phyloP scores from a whole-genome alignment of 2,113 vertebrate genomes.

The Neolamprologus sp. region DNA sequence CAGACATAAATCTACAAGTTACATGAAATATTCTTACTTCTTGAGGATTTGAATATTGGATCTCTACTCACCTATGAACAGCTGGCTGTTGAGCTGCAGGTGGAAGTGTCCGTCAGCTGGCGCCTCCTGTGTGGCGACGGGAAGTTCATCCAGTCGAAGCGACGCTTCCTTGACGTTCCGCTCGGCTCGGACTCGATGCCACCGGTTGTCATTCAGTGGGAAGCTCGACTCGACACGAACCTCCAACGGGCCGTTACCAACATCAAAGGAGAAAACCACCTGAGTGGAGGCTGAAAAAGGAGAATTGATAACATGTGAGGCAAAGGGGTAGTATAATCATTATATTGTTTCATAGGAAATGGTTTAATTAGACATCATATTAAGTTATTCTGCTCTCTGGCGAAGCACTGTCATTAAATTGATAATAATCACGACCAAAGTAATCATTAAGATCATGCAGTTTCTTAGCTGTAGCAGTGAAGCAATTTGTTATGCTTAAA shows the following conservation, averaged over 20 bases:
- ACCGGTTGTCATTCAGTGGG: slow-evolving; percentile 83
- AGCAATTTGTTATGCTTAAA: rapidly evolving
- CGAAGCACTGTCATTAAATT: neutral
- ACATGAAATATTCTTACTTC: neutral
- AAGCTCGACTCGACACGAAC: slow-evolving; percentile 70
- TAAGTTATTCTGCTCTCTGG: neutral
- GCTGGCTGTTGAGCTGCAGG: slow-evolving; percentile 92
- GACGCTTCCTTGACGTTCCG: slow-evolving; percentile 88
- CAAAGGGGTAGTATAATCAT: rapidly evolving
- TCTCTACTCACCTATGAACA: slow-evolving; percentile 80
- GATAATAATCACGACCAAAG: neutral
- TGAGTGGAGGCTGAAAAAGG: slow-evolving; percentile 72
- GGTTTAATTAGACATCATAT: neutral
- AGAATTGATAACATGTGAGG: neutral
- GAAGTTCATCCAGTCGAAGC: slow-evolving; percentile 79
- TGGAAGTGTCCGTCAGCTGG: slow-evolving; percentile 84
- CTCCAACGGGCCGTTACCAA: slow-evolving; percentile 88
- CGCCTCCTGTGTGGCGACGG: slow-evolving; percentile 66
- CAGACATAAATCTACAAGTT: neutral
- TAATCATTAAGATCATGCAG: neutral
- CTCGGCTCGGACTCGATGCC: slow-evolving; percentile 87
- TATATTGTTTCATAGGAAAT: neutral
- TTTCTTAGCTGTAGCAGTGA: neutral
- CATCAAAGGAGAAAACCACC: slow-evolving; percentile 90
- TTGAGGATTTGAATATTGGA: neutral